Evolutionary conservation across 2,113 vertebrate species (phyloP), one percentile per base, ranked within the genome.

Genomic region (Xyrauchen texanus): DNA sequence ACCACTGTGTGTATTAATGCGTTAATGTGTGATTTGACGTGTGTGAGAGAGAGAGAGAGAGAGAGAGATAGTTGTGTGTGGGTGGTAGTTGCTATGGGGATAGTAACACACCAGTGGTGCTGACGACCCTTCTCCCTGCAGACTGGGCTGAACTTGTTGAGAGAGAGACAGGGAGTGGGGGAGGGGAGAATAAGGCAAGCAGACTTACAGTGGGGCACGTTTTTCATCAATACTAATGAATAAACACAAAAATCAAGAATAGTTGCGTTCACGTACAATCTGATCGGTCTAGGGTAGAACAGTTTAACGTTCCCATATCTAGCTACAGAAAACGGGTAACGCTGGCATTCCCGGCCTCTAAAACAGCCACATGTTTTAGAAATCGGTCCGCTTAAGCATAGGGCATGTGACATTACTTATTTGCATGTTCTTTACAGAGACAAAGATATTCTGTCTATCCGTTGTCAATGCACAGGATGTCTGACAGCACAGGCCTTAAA

Each of bases 61-160:
- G 70, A 9, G 73, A 16, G 64, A 16, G 60, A 69, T 21, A 76
- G 61, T 60, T 71, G 57, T 65, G 55, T 76, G 62, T 68, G 49
- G 16, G 53, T 83, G 83, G 77, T 78, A 87, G 93, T 94, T 93
- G 91, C 93, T 87, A 94, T 93, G 89, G 93, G 88, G 90, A 94
- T 85, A 87, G 90, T 93, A 92, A 93, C 93, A 94, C 92, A 93
- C 90, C 92, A 93, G 91, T 93, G 92, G 88, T 80, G 87, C 89
- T 92, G 91, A 88, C 90, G 89, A 90, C 93, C 91, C 89, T 91
- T 93, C 91, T 92, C 91, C 85, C 88, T 51, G 81, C 73, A 77
- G 83, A 85, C 82, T 86, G 86, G 89, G 90, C 89, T 88, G 89
- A 93, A 92, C 91, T 92, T 92, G 87, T 86, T 85, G 68, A 62